A percentile compares a stretch with the other conserved stretches of the same genome.
phyloP scores from a whole-genome alignment of 2,888 invertebrate species.

The Petrolisthes manimaculis region DNA sequence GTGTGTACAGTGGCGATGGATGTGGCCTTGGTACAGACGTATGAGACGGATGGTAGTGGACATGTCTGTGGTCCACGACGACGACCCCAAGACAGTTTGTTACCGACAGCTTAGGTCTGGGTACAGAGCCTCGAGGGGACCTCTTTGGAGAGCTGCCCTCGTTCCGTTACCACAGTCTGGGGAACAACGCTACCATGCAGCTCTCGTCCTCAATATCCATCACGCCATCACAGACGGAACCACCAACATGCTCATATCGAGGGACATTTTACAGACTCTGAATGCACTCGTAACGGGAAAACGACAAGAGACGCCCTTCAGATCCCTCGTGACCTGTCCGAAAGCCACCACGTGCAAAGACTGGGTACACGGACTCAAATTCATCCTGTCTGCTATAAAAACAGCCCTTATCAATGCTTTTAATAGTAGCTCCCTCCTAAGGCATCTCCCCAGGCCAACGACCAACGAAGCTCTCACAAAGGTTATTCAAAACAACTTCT shows the following conservation, averaged over 20 bases:
- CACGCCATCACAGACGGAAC: conserved; percentile 56
- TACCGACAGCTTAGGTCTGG: neutral
- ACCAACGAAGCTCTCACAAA: conserved; percentile 26
- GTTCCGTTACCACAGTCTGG: conserved; percentile 10
- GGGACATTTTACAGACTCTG: conserved; percentile 47
- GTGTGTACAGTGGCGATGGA: conserved; percentile 12
- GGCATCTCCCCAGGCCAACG: conserved; percentile 29
- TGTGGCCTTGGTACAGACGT: conserved; percentile 28
- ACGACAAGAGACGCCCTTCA: conserved; percentile 5
- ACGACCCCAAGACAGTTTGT: conserved; percentile 1
- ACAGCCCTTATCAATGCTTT: conserved; percentile 33
- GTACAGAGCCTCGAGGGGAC: conserved; percentile 17
- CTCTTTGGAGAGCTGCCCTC: conserved; percentile 36
- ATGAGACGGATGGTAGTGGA: neutral
- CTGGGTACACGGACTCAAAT: conserved; percentile 25
- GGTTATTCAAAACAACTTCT: conserved; percentile 35
- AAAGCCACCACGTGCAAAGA: neutral
- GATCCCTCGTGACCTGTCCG: neutral
- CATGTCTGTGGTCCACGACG: neutral
- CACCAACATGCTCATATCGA: conserved; percentile 49
- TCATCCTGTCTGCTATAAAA: conserved; percentile 29
- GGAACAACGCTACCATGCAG: conserved; percentile 25
- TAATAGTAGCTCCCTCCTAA: conserved; percentile 36
- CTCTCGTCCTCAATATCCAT: conserved; percentile 47
- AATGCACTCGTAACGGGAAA: conserved; percentile 42